Base-by-base conservation (phyloP, 37 sponge, comb jelly and placozoan genomes). In the Ianthella basta region DNA sequence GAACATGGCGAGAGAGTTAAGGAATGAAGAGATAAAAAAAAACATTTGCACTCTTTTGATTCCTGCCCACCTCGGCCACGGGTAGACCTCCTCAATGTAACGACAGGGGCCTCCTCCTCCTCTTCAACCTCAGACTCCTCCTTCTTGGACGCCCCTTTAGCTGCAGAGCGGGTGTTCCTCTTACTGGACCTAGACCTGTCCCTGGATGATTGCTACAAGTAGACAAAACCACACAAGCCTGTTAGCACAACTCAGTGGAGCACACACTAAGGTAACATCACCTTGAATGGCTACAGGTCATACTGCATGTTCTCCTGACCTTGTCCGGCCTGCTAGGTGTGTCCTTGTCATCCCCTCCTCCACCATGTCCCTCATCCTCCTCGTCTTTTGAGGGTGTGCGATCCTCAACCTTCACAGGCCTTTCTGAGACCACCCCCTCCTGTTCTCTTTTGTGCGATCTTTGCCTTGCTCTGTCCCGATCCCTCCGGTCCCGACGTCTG, bases 121-220 rank as follows among this genome's bases (percentile, higher is more conserved):
- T 84, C 87, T 54, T 87, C 79, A 79, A 10, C 33, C 29, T 63
- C 55, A 27, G 36, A 72, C 30, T 82, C 64, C 32, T 59, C 80
- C 55, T 78, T 79, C 33, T 53, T 79, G 21, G 23, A 54, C n/a
- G 15, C 68, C 4, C 54, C 53, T 65, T 53, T 83, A 40, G 34
- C 21, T 15, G 78, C 37, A 39, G 78, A 75, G 38, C 78, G 78
- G 78, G 78, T 75, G 37, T 75, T 75, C 44, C 78, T 36, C 54
- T 50, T 69, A 44, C 50, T 44, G 8, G 50, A 44, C 50, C 8
- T 44, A 10, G 50, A 44, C 50, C 50, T 44, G 50, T 44, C 50
- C 50, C 50, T 44, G 3, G 50, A 44, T 8, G 8, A 44, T 8
- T 44, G 50, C 50, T 44, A 44, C 50, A 44, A 8, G 50, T 44